phyloP scores from a whole-genome alignment of 2,797 vertebrate species.

The Basileuterus tristriatus region DNA sequence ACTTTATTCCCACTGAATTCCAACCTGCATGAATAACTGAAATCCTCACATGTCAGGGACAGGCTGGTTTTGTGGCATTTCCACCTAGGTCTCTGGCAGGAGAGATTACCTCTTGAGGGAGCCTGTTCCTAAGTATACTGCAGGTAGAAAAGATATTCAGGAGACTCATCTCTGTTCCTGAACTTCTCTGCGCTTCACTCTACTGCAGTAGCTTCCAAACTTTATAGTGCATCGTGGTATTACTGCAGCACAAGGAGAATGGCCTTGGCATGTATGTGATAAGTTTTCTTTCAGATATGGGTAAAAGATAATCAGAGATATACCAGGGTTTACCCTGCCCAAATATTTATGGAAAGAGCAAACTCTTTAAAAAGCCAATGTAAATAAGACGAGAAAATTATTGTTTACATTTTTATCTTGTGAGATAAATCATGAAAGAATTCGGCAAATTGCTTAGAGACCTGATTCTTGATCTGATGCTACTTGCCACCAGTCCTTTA shows the following conservation, averaged over 20 bases:
- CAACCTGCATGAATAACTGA: background rate
- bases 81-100: background rate
- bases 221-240: background rate
- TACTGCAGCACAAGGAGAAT: background rate
- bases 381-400: background rate
- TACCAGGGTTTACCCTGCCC: background rate
- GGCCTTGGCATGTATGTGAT: background rate
- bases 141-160: background rate
- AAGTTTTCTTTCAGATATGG: background rate
- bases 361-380: background rate
- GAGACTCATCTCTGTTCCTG: background rate
- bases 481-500: background rate
- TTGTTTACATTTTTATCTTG: background rate
- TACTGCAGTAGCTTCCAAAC: background rate
- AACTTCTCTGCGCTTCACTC: background rate
- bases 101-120: background rate
- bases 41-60: background rate
- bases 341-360: background rate
- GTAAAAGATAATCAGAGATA: background rate
- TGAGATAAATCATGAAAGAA: background rate
- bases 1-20: background rate
- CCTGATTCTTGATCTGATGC: background rate
- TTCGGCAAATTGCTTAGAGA: background rate
- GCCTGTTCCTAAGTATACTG: background rate
- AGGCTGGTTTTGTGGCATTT: background rate